Evolutionary conservation across 2,797 vertebrate species (phyloP), one percentile per base, ranked within the genome.

Genomic region (Enteromius paludinosus): DNA sequence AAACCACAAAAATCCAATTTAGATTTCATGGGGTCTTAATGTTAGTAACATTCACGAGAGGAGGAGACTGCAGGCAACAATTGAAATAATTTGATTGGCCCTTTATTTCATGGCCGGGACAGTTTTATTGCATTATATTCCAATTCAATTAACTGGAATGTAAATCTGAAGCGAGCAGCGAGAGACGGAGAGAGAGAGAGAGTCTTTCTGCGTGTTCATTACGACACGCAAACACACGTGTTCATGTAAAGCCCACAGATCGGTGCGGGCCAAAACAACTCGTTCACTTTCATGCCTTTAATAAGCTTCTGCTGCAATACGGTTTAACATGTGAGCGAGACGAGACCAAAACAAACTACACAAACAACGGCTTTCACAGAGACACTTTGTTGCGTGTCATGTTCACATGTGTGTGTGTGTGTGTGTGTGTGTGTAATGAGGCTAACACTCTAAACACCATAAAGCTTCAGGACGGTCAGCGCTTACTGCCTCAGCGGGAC

Each of bases 121-220:
- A 56, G 65, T 79, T 79, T 79, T 79, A 79, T 79, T 79, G 64
- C 65, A 54, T 79, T 41, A 69, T 43, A 69, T 69, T 79, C 77
- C 35, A 56, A 56, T 69, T 79, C 64, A 79, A 69, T 79, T 79
- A 79, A 43, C 64, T 20, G 2, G 3, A 33, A 69, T 79, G 65
- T 79, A 79, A 79, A 69, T 79, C 64, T 5, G 33, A 79, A n/a
- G 33, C 9, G 9, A 30, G 64, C 47, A 1, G n/a, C 12, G 33
- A 65, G 61, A 47, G 11, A 65, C 14, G 5, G 17, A 49, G 38
- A 5, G 10, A 65, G 10, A 65, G 43, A 62, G 41, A 43, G 30
- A 17, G 30, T 78, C 76, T 25, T 52, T 78, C 20, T n/a, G 12
- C 10, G 0, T 47, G 59, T 64, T 64, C 12, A 38, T 49, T 18